Evolutionary conservation across 2,797 vertebrate species (phyloP).

Genomic region (Rhyacichthys aspro): DNA sequence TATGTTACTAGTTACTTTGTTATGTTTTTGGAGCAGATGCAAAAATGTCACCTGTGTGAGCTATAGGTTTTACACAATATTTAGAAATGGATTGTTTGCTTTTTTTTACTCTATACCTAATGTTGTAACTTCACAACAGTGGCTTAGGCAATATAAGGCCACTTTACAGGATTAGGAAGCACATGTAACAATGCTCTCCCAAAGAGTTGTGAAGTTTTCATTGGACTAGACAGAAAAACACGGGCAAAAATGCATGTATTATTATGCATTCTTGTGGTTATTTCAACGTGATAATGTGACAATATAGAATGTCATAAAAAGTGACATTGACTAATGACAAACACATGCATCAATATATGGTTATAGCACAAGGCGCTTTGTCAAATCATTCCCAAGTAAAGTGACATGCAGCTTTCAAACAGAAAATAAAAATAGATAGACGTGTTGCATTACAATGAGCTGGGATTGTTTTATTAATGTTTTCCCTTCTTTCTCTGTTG

Average conservation of each 20-base stretch:
- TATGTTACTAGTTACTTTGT: no score
- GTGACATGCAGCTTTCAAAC: constrained; percentile 53
- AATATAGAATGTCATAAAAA: constrained; percentile 61
- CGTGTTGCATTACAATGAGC: constrained; percentile 67
- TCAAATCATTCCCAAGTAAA: constrained; percentile 58
- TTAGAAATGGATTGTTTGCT: no score
- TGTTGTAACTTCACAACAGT: no score
- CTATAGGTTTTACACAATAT: no score
- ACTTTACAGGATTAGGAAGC: no score
- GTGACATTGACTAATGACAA: constrained; percentile 71
- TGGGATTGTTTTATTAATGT: constrained; percentile 75
- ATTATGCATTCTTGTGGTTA: constrained; percentile 40
- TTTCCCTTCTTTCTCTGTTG: constrained; percentile 38
- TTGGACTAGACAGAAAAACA: constrained; percentile 6
- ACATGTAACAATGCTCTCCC: constrained; percentile 1
- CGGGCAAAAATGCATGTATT: constrained; percentile 16
- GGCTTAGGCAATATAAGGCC: no score
- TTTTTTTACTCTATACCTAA: no score
- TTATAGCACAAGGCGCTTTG: constrained; percentile 47
- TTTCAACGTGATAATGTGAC: constrained; percentile 61
- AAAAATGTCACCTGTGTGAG: no score
- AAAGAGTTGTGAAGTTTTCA: constrained; percentile 1
- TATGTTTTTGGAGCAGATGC: no score
- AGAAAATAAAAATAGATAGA: constrained; percentile 70
- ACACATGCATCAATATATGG: constrained; percentile 58